phyloP scores from a whole-genome alignment of 2,888 invertebrate species.

The Trissolcus japonicus region DNA sequence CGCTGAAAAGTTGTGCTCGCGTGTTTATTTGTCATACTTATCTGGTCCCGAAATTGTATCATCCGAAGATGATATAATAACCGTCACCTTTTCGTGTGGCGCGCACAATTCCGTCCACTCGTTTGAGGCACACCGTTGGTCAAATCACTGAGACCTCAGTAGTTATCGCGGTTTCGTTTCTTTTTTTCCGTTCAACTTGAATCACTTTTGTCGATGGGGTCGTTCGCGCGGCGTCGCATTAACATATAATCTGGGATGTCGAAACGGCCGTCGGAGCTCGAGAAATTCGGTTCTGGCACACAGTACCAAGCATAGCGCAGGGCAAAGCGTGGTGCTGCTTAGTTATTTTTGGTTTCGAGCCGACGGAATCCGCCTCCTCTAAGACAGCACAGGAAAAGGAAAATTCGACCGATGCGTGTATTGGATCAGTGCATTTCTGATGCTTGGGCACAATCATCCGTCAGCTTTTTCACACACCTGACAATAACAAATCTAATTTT shows the following conservation, averaged over 20 bases:
- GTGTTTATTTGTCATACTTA: too few species aligned
- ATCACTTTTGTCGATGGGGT: slow-evolving; percentile 47
- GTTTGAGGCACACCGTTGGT: not conserved
- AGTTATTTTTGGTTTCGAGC: slow-evolving; percentile 67
- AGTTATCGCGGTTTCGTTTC: too few species aligned
- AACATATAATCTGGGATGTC: slow-evolving; percentile 54
- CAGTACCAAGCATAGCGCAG: slow-evolving; percentile 60
- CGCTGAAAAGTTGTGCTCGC: too few species aligned
- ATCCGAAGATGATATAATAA: slow-evolving; percentile 6
- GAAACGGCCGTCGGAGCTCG: slow-evolving; percentile 67
- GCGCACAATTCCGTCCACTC: slow-evolving; percentile 1
- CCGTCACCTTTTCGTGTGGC: slow-evolving; percentile 18
- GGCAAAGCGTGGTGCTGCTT: slow-evolving; percentile 64
- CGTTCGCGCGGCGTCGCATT: slow-evolving; percentile 54
- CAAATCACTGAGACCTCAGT: not conserved
- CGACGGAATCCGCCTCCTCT: slow-evolving; percentile 56
- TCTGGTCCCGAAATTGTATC: slow-evolving; percentile 14
- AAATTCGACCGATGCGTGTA: slow-evolving; percentile 27
- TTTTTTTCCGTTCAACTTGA: not conserved
- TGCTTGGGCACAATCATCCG: too few species aligned
- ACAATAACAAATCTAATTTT: not conserved
- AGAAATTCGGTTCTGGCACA: slow-evolving; percentile 63
- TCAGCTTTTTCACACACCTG: not conserved
- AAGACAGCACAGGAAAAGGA: slow-evolving; percentile 47
- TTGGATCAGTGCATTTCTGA: slow-evolving; percentile 6